Evolutionary conservation across 1,140 invertebrate species (phyloP).

Genomic region (Panagrolaimus sp.): DNA sequence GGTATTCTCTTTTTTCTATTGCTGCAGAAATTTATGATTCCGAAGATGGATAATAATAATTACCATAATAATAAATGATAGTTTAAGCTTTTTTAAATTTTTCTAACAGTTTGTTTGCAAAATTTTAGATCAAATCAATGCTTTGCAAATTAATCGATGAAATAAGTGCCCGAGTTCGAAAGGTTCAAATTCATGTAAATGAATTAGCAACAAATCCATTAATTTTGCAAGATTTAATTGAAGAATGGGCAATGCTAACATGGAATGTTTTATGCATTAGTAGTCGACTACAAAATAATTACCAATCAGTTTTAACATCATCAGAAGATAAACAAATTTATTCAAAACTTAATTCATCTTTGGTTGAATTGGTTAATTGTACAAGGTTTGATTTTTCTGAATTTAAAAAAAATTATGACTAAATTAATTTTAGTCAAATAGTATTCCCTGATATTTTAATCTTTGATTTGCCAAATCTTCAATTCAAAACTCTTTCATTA

Average conservation of each 20-base stretch:
- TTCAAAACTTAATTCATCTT: background rate
- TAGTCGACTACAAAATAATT: constrained; percentile 50
- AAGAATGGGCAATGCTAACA: constrained; percentile 59
- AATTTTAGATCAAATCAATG: constrained; percentile 50
- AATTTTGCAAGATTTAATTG: constrained; percentile 50
- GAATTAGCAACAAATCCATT: background rate
- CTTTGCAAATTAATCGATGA: constrained; percentile 56
- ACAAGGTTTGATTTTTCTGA: constrained; percentile 23
- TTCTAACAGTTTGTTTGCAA: background rate
- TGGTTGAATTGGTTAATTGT: constrained; percentile 36
- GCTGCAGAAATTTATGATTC: constrained; percentile 1
- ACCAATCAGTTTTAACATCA: constrained; percentile 37
- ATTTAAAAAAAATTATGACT: background rate
- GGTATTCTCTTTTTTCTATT: background rate
- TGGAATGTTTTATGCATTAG: constrained; percentile 60
- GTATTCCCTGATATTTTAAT: constrained; percentile 1
- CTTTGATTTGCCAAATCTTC: background rate
- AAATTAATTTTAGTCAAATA: background rate
- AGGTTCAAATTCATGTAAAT: background rate
- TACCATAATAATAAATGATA: background rate
- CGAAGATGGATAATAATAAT: background rate
- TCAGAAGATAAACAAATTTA: constrained; percentile 29
- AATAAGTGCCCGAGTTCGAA: constrained; percentile 51
- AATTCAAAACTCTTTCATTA: constrained; percentile 8
- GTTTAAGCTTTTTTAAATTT: background rate